Evolutionary conservation across 2,113 vertebrate genomes (phyloP), one percentile per base, ranked within the genome.

Genomic region (Nycticorax nycticorax): DNA sequence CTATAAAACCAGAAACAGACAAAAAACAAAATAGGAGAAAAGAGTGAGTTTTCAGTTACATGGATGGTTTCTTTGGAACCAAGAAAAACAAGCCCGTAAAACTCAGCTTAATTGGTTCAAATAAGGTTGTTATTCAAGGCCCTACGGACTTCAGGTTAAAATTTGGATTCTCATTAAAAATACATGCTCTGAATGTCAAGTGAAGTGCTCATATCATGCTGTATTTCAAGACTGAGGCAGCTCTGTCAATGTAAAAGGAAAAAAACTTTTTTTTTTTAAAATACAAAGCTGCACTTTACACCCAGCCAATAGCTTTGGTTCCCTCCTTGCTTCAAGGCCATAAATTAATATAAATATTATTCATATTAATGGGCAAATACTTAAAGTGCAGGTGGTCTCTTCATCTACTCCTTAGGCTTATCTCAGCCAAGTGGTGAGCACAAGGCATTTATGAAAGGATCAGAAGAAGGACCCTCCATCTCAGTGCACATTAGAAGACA

Each of bases 1-100:
- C 99, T 99, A 93, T 41, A 91, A 97, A 92, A 79, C 37, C 47
- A 96, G 91, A 90, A 47, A 96, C 50, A 96, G 82, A 96, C 21
- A 27, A 6, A 67, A 66, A 45, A 84, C 33, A 59, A 19, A 33
- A 30, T 0, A 56, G 32, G 22, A 92, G 50, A 37, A 52, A 72
- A 50, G 59, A 57, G 15, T 64, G 39, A 81, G 33, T 76, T 89
- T 83, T 94, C 84, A 80, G 78, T 68, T 57, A 19, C 17, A 27
- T 50, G 20, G 27, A 59, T 73, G 13, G 39, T 47, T 75, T 67
- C 47, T 82, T n/a, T 47, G 18, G 64, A 48, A 75, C 10, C 72
- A 76, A 52, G 47, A 50, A 56, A 95, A 96, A 79, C 17, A 83
- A 73, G 27, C 22, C 33, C 43, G 64, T 52, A 91, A 96, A 91